These are phyloP conservation scores for Mormyrops boulengeri DNA, from an alignment of 2,797 vertebrate genomes.

Conservation along the genomic window DNA sequence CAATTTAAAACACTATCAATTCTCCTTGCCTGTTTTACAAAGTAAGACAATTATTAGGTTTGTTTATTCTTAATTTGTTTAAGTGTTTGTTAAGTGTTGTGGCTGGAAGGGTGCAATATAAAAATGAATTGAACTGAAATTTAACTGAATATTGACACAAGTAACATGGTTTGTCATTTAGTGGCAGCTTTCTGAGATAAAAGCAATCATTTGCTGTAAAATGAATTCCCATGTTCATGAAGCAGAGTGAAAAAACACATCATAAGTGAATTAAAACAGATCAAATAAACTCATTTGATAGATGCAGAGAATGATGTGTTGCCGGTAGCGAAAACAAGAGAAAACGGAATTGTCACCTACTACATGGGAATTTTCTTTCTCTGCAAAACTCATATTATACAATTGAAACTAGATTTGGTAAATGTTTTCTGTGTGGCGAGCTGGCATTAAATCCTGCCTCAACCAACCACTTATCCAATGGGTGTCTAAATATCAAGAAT, in stretches of 20 bases:
- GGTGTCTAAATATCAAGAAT: not conserved
- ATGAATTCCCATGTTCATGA: not conserved
- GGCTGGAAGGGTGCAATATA: not conserved
- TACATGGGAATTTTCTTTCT: not conserved
- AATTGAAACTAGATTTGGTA: not conserved
- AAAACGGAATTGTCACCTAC: not conserved
- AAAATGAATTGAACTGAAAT: not conserved
- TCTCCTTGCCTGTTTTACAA: not conserved
- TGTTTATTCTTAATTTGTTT: not conserved
- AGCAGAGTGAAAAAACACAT: not conserved
- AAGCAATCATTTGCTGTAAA: not conserved
- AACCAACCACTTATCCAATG: not conserved
- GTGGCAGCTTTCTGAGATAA: not conserved
- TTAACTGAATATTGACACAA: not conserved
- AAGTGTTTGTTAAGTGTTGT: no score
- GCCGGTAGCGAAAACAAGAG: not conserved
- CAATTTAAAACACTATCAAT: not conserved
- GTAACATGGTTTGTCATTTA: not conserved
- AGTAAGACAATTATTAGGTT: not conserved
- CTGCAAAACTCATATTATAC: not conserved
- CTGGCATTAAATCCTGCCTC: not conserved
- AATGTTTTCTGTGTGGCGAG: not conserved
- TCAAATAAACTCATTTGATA: not conserved
- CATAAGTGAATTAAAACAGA: not conserved
- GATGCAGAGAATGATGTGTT: not conserved